phyloP scores from a whole-genome alignment of 2,113 vertebrate species.

The Prietella phreatophila region DNA sequence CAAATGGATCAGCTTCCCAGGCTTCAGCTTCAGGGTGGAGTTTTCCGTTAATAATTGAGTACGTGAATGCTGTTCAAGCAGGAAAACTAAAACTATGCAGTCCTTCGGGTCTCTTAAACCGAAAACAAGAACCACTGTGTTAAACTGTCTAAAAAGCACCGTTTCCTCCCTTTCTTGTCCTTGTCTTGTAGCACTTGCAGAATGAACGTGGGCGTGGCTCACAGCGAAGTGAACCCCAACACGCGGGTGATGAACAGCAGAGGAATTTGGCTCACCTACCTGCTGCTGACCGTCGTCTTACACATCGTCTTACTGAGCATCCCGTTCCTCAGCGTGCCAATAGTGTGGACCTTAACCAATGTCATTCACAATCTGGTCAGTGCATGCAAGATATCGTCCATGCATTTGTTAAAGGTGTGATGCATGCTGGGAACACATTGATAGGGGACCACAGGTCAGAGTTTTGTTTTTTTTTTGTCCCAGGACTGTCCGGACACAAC shows the following conservation, averaged over 20 bases:
- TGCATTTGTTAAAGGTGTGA: not conserved
- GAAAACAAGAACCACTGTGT: not conserved
- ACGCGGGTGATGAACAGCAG: conserved; percentile 91
- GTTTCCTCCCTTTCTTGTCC: not conserved
- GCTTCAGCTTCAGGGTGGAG: not conserved
- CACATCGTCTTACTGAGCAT: conserved; percentile 90
- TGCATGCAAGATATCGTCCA: conserved; percentile 7
- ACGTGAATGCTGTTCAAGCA: not conserved
- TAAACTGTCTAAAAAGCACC: not conserved
- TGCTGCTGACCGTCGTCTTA: conserved; percentile 80
- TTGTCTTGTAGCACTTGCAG: conserved; percentile 45
- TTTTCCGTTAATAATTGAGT: not conserved
- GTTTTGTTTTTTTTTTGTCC: not conserved
- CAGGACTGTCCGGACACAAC: not conserved
- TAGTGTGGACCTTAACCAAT: conserved; percentile 93
- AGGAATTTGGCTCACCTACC: conserved; percentile 90
- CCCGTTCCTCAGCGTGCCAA: conserved; percentile 87
- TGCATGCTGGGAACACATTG: not conserved
- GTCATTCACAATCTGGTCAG: conserved; percentile 94
- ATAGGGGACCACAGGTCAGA: not conserved
- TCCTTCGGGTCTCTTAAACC: not conserved
- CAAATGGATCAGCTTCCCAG: not conserved
- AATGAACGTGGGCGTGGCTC: conserved; percentile 96
- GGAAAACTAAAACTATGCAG: too few relatives aligned
- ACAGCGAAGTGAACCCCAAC: conserved; percentile 97